These are phyloP conservation scores for Euphonia xanthogaster DNA, from an alignment of 2,797 vertebrate species.

Conservation along the genomic window DNA sequence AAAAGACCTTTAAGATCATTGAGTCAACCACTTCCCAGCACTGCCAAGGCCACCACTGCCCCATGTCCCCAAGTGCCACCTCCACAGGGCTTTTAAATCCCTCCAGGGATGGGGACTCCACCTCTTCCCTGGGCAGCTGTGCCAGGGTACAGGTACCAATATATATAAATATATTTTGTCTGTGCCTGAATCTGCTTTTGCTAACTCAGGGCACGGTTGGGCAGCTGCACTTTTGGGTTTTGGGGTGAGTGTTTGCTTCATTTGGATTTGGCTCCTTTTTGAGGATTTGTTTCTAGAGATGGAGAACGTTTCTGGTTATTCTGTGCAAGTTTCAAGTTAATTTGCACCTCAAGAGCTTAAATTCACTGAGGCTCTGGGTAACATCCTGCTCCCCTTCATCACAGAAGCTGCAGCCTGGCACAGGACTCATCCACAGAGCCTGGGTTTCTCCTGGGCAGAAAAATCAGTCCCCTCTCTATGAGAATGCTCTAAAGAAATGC, in stretches of 20 bases:
- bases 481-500: not conserved
- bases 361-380: not conserved
- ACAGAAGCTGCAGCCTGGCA: not conserved
- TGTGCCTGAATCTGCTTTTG: not conserved
- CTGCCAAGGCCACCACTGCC: not conserved
- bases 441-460: not conserved
- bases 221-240: not conserved
- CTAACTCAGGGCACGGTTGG: not conserved
- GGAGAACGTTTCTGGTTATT: not conserved
- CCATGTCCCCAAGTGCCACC: not conserved
- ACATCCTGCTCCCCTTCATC: fast-evolving
- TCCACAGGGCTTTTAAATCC: not conserved
- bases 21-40: not conserved
- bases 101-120: not conserved
- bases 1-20: not conserved
- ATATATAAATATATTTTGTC: not conserved
- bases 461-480: not conserved
- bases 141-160: not conserved
- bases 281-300: not conserved
- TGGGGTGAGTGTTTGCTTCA: not conserved
- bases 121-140: not conserved
- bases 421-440: not conserved
- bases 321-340: not conserved
- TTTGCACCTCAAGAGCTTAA: not conserved
- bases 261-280: not conserved